These are phyloP conservation scores for Ceyx margarethae DNA, from an alignment of 2,113 vertebrate genomes.

Conservation along the genomic window DNA sequence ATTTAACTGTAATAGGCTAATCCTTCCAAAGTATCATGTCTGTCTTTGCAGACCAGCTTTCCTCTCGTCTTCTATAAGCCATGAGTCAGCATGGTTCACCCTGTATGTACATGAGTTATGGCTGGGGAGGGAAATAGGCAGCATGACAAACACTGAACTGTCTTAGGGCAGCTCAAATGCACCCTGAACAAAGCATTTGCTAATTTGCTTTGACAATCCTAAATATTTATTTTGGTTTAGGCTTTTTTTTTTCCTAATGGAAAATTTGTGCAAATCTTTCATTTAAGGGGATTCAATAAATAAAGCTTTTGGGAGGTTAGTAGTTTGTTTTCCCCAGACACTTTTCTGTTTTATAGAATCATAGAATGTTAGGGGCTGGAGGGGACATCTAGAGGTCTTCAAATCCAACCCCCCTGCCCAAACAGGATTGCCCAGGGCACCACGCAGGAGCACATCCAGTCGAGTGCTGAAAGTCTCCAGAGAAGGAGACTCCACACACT, in stretches of 20 bases:
- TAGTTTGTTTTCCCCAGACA: no score
- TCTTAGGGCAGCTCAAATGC: background rate
- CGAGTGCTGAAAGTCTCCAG: no score
- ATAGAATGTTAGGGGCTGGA: no score
- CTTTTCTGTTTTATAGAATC: background rate
- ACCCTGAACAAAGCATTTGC: background rate
- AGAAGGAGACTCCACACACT: no score
- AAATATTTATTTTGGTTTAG: background rate
- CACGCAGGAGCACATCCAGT: no score
- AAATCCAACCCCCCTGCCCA: no score
- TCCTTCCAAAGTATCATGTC: background rate
- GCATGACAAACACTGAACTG: background rate
- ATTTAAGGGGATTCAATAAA: background rate
- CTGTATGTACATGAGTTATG: background rate
- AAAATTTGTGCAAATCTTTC: background rate
- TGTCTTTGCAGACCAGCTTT: background rate
- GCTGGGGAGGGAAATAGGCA: background rate
- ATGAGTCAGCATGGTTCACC: background rate
- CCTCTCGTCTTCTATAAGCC: background rate
- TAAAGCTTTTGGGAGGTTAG: accelerated
- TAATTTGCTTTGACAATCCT: background rate
- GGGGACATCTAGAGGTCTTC: no score
- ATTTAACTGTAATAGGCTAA: background rate
- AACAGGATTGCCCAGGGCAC: no score
- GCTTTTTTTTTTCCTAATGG: background rate